A percentile compares a stretch with the other conserved stretches of the same genome.
Evolutionary conservation across 2,797 vertebrate species (phyloP).

Genomic region (Toxotes lorentzi): DNA sequence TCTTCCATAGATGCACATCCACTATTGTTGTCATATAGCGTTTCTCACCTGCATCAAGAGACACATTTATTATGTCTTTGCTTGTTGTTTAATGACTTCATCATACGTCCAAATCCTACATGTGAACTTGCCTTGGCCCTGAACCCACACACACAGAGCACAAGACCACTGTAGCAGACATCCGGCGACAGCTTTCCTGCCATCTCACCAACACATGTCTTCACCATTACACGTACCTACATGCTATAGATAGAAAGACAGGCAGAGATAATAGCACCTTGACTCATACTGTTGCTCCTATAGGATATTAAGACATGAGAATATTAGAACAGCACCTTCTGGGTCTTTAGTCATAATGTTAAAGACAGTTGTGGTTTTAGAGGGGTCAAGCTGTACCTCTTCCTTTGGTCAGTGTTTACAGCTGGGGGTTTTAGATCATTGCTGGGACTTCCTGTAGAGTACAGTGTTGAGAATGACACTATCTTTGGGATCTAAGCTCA

Average conservation of each 20-base stretch:
- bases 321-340: constrained; percentile 26
- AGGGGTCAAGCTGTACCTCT: constrained; percentile 25
- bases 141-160: constrained; percentile 48
- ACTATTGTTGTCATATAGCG: no score
- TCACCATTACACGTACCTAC: constrained; percentile 63
- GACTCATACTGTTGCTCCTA: constrained; percentile 36
- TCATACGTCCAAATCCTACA: constrained; percentile 28
- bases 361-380: constrained; percentile 34
- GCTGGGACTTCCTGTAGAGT: constrained; percentile 55
- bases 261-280: constrained; percentile 39
- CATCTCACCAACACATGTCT: constrained; percentile 65
- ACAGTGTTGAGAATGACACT: constrained; percentile 68
- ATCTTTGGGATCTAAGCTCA: constrained; percentile 69
- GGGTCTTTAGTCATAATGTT: not conserved
- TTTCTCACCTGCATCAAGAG: not conserved
- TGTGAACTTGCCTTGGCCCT: constrained; percentile 28
- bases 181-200: constrained; percentile 41
- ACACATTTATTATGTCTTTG: not conserved
- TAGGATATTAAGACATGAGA: constrained; percentile 47
- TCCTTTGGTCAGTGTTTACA: constrained; percentile 48
- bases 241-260: constrained; percentile 42
- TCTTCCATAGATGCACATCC: no score
- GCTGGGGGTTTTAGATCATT: constrained; percentile 53
- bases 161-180: constrained; percentile 59
- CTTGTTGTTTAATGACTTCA: constrained; percentile 35